Evolutionary conservation across 2,797 vertebrate genomes (phyloP), one percentile per base, ranked within the genome.

Genomic region (Microcaecilia unicolor): DNA sequence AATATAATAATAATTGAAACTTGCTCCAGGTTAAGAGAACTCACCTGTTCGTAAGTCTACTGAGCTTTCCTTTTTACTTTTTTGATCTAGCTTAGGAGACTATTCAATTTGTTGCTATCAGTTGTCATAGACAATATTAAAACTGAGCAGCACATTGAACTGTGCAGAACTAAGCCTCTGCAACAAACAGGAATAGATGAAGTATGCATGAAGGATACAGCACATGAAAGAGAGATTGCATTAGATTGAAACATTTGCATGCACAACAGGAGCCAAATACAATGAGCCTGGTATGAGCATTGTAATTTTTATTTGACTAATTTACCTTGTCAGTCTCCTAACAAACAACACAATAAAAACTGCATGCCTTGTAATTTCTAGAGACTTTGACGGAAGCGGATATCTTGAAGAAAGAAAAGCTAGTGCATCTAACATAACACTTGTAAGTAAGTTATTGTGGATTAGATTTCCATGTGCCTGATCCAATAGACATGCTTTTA

Each of bases 321-420:
- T 83, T 83, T 58, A 61, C 71, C 61, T 61, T 76, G 76, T 58
- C 71, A 76, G 70, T 56, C 68, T 78, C 47, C 73, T 70, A 61
- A 67, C 64, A 57, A 78, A 71, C 37, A 66, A 69, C 45, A 58
- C 53, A 15, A 1, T 1, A 22, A 59, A 60, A 43, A 33, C 36
- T 39, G 31, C 41, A 27, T 18, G 29, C 30, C 41, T 55, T 43
- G 28, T 43, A 38, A 51, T 65, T 59, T 61, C 15, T 23, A 37
- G 39, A 57, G 22, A 25, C 52, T 67, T 47, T 15, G 27, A 52
- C 66, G 61, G 61, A 72, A 76, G 51, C 59, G 63, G 61, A 67
- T 56, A 64, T 64, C 51, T 69, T 70, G 49, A 34, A 57, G 53
- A 58, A 77, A 65, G 61, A 51, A 54, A 41, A 65, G 56, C 35